Evolutionary conservation across 23 tunicate species (phyloP).

Genomic region (Trididemnum clinides): DNA sequence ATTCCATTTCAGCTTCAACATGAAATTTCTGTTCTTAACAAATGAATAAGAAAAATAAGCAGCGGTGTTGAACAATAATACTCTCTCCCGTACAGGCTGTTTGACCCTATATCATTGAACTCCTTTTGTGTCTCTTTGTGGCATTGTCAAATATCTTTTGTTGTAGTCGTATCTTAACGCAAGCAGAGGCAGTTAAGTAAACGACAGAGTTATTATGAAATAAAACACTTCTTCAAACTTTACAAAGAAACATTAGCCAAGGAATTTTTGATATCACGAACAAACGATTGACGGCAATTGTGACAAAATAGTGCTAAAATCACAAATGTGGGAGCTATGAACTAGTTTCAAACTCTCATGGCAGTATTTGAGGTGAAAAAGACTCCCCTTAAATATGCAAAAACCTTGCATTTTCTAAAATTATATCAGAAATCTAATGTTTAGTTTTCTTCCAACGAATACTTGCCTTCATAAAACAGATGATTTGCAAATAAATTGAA

Average conservation of each 20-base stretch:
- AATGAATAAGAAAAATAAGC: neutral
- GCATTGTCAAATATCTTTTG: neutral
- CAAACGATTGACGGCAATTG: too few relatives aligned
- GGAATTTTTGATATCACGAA: too few relatives aligned
- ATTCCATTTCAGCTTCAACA: neutral
- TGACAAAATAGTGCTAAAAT: too few relatives aligned
- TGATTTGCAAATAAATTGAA: too few relatives aligned
- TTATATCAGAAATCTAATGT: too few relatives aligned
- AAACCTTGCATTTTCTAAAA: too few relatives aligned
- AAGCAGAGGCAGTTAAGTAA: neutral
- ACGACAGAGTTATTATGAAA: neutral
- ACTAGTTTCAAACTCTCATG: too few relatives aligned
- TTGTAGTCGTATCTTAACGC: neutral
- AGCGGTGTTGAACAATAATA: neutral
- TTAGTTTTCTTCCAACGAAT: too few relatives aligned
- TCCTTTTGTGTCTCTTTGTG: neutral
- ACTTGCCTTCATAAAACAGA: too few relatives aligned
- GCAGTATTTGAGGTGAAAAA: too few relatives aligned
- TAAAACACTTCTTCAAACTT: neutral
- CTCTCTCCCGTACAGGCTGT: neutral
- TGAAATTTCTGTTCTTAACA: neutral
- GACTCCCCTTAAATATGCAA: too few relatives aligned
- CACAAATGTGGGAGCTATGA: too few relatives aligned
- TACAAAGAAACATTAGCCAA: neutral
- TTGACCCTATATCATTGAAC: constrained; percentile 18